phyloP scores from a whole-genome alignment of 1,140 invertebrate species.

The Drosophila equinoxialis region DNA sequence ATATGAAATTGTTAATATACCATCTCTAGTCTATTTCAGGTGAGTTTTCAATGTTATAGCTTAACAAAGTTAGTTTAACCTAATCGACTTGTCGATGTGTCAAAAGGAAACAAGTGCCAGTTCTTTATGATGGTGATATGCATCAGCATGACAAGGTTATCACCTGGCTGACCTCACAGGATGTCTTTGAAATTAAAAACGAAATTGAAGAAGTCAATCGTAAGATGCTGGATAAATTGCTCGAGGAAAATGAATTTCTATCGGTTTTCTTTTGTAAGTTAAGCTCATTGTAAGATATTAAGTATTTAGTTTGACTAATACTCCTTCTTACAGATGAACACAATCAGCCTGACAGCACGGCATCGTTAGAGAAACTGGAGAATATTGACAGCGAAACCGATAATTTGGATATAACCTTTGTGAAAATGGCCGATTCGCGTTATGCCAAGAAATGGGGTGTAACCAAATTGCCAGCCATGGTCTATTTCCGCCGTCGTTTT shows the following conservation, averaged over 20 bases:
- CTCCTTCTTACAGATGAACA: constrained; percentile 88
- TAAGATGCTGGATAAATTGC: constrained; percentile 96
- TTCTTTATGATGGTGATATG: constrained; percentile 95
- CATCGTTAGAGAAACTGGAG: constrained; percentile 92
- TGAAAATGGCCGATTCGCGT: constrained; percentile 95
- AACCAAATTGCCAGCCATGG: constrained; percentile 94
- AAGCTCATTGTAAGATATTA: constrained; percentile 37
- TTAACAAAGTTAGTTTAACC: not conserved
- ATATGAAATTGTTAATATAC: constrained; percentile 92
- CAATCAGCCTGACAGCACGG: constrained; percentile 90
- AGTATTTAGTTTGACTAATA: too few species aligned
- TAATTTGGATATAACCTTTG: constrained; percentile 96
- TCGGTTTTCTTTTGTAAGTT: constrained; percentile 97
- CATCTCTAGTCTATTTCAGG: constrained; percentile 94
- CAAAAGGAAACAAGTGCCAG: constrained; percentile 89
- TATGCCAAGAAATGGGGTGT: constrained; percentile 98
- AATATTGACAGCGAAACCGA: constrained; percentile 97
- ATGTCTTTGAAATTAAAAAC: constrained; percentile 97
- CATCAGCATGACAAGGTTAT: constrained; percentile 93
- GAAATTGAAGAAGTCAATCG: constrained; percentile 98
- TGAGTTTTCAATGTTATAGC: constrained; percentile 9
- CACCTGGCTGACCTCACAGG: constrained; percentile 95
- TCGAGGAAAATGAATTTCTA: constrained; percentile 97
- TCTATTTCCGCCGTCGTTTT: constrained; percentile 96
- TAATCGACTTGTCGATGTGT: not conserved